Conservation (phyloP, 2,113 vertebrate species). For the Osmerus eperlanus region DNA sequence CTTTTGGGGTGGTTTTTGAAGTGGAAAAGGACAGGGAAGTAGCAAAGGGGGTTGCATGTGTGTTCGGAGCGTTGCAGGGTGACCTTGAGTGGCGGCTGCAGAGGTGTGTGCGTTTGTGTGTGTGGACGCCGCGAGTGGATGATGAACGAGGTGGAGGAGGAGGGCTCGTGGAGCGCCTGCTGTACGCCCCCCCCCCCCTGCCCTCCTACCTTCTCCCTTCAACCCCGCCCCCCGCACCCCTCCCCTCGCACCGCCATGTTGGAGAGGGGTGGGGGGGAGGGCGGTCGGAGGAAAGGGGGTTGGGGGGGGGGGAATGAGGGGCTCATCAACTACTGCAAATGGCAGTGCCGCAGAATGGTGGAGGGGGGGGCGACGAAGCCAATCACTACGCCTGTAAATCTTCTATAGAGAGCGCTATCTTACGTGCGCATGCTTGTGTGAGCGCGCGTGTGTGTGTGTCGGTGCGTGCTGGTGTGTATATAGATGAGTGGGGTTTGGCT, state of each 20-base stretch:
- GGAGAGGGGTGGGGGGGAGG: conserved; percentile 60
- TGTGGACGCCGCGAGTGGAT: conserved; percentile 57
- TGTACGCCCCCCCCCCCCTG: conserved; percentile 51
- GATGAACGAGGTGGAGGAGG: conserved; percentile 61
- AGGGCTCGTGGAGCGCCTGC: conserved; percentile 45
- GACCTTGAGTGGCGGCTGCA: conserved; percentile 63
- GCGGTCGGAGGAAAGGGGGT: conserved; percentile 31
- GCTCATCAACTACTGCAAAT: conserved; percentile 75
- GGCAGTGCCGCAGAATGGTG: conserved; percentile 76
- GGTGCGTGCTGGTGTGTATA: conserved; percentile 1
- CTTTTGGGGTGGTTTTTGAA: conserved; percentile 37
- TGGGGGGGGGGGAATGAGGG: conserved; percentile 32
- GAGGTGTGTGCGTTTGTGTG: conserved; percentile 24
- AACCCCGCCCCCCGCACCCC: conserved; percentile 43
- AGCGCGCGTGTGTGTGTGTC: conserved; percentile 3
- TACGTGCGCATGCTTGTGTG: conserved; percentile 47
- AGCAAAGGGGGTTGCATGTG: conserved; percentile 33
- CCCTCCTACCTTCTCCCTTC: conserved; percentile 42
- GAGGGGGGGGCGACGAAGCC: conserved; percentile 67
- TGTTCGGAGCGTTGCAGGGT: conserved; percentile 40
- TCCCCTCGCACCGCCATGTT: conserved; percentile 72
- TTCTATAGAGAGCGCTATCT: conserved; percentile 52
- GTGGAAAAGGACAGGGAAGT: conserved; percentile 66
- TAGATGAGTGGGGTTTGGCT: conserved; percentile 23
- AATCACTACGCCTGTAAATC: conserved; percentile 74